phyloP scores from a whole-genome alignment of 2,797 vertebrate genomes.

The Malurus splendens region DNA sequence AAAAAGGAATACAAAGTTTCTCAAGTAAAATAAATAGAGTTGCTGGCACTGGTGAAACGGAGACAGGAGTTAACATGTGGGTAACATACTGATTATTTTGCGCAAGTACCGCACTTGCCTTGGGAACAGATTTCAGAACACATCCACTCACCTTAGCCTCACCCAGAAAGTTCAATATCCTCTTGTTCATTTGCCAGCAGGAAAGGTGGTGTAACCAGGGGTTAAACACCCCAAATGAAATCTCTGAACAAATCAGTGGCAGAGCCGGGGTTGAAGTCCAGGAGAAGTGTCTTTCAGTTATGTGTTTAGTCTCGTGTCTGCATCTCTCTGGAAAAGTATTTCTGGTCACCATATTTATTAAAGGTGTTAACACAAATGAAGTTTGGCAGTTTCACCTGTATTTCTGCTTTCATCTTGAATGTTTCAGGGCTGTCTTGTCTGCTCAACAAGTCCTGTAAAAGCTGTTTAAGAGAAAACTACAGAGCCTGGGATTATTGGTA shows the following conservation, averaged over 20 bases:
- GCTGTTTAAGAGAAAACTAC: background rate
- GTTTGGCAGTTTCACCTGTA: background rate
- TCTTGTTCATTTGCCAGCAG: background rate
- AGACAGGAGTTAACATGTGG: background rate
- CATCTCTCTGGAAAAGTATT: background rate
- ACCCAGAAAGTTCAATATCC: background rate
- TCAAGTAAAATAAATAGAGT: background rate
- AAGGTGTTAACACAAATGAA: background rate
- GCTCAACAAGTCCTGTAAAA: slow-evolving; percentile 1
- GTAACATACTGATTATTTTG: background rate
- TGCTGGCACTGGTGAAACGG: background rate
- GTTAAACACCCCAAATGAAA: background rate
- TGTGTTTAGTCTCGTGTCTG: background rate
- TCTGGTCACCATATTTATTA: background rate
- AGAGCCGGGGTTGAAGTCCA: background rate
- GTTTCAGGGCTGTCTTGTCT: background rate
- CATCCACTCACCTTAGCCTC: background rate
- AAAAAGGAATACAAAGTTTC: background rate
- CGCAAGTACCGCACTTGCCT: background rate
- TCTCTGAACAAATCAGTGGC: background rate
- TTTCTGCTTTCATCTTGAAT: slow-evolving; percentile 2
- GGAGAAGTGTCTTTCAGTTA: background rate
- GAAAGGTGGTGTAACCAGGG: background rate
- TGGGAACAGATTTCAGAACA: background rate
- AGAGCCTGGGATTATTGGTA: background rate